Base-by-base conservation (phyloP, 1,140 invertebrate genomes). In the Akabosia matsudoensis region DNA sequence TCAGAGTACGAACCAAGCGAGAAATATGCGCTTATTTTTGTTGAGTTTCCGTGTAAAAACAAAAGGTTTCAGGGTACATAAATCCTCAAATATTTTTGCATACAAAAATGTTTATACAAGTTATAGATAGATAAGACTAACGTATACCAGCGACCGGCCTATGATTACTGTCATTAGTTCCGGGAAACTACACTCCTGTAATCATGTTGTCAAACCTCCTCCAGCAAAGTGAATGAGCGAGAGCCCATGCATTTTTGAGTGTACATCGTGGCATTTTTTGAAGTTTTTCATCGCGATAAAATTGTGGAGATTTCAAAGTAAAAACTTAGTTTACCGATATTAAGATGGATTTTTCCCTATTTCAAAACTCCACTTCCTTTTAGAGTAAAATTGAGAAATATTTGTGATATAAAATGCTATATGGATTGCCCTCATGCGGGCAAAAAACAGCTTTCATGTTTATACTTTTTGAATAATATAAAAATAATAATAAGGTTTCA, bases 121-220 rank as follows among this genome's bases (percentile, higher is more conserved):
- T n/a, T n/a, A n/a, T n/a, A n/a, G n/a, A n/a, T n/a, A n/a, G n/a
- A n/a, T n/a, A n/a, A n/a, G n/a, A n/a, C n/a, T n/a, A 10, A 30
- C 31, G 61, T 67, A n/a, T 67, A 31, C 3, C 28, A 67, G 31
- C 28, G 61, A n/a, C 61, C 61, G 61, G 30, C 28, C 61, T 67
- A 67, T 67, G 61, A 67, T 67, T 67, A 67, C 61, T 67, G 61
- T 67, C 61, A 67, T 67, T 67, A 67, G 61, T 67, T 67, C 61
- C 61, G 61, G 61, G 61, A 67, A 67, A 67, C 61, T 67, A 67
- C 61, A 67, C 61, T 67, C 61, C 61, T 67, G 61, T 67, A 67
- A 67, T 67, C 61, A 67, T 67, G 61, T 67, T 67, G 61, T 67
- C 61, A 67, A 30, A 30, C 31, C 61, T 67, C 31, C 61, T 67